Evolutionary conservation across 2,888 invertebrate species (phyloP).

Genomic region (Pristionchus arcanus): DNA sequence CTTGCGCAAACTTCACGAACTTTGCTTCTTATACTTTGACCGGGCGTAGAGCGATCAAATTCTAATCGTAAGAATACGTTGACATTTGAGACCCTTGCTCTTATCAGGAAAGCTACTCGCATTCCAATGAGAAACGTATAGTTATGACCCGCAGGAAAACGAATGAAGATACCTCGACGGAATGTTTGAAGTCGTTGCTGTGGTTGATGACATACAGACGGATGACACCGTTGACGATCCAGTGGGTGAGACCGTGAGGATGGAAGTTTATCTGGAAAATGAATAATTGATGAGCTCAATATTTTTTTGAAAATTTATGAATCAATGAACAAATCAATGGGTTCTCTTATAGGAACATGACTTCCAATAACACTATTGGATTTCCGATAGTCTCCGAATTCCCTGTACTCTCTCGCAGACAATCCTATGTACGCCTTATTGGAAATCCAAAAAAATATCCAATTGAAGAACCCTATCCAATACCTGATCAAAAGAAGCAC

Average conservation of each 20-base stretch:
- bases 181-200: conserved; percentile 63
- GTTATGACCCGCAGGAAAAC: background rate
- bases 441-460: no score
- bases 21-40: background rate
- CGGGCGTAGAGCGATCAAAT: background rate
- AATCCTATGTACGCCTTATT: no score
- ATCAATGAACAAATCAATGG: no score
- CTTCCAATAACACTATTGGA: no score
- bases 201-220: conserved; percentile 66
- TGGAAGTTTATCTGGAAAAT: conserved; percentile 60
- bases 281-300: background rate
- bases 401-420: no score
- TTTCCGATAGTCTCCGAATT: no score
- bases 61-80: background rate
- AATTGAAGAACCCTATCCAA: no score
- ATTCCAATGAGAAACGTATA: background rate
- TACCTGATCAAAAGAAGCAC: conserved; percentile 53
- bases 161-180: conserved; percentile 57
- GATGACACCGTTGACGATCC: conserved; percentile 60
- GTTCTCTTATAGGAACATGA: no score
- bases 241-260: conserved; percentile 68
- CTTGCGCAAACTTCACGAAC: background rate
- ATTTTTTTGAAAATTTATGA: background rate
- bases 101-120: background rate
- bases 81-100: background rate